A percentile compares a stretch with the other conserved stretches of the same genome.
These are phyloP conservation scores for Trichechus manatus DNA, from an alignment of 2,113 vertebrate genomes.

Conservation along the genomic window DNA sequence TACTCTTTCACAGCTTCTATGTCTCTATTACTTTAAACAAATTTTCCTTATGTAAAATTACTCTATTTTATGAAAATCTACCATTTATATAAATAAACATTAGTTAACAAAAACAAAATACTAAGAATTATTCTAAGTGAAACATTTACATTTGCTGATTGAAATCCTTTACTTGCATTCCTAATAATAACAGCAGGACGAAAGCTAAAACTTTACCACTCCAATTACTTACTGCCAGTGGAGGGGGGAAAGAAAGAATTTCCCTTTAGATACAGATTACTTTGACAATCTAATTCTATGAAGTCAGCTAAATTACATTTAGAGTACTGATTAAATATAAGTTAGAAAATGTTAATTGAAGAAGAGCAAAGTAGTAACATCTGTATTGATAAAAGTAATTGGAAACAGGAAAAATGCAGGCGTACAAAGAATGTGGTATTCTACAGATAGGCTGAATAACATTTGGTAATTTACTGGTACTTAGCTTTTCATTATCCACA, in stretches of 20 bases:
- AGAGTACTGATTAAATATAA: not conserved
- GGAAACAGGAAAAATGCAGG: not conserved
- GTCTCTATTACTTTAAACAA: not conserved
- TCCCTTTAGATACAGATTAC: not conserved
- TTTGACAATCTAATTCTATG: slow-evolving; percentile 1
- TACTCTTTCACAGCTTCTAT: not conserved
- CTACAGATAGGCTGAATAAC: not conserved
- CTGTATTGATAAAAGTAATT: not conserved
- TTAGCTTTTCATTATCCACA: not conserved
- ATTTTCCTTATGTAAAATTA: slow-evolving; percentile 11
- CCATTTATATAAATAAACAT: not conserved
- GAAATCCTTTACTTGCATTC: not conserved
- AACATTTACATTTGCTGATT: not conserved
- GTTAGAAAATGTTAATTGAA: slow-evolving; percentile 34
- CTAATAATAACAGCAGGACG: not conserved
- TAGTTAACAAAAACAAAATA: slow-evolving; percentile 10
- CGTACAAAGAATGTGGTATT: not conserved
- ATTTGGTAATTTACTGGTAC: not conserved
- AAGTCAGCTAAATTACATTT: not conserved
- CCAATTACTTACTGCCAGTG: not conserved
- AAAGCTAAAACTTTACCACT: not conserved
- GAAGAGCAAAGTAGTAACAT: not conserved
- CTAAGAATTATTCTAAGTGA: not conserved
- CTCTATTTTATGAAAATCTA: not conserved
- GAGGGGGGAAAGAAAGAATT: not conserved